Base-by-base conservation (phyloP, 92 coral and sea anemone species). In the Blastomussa wellsi region DNA sequence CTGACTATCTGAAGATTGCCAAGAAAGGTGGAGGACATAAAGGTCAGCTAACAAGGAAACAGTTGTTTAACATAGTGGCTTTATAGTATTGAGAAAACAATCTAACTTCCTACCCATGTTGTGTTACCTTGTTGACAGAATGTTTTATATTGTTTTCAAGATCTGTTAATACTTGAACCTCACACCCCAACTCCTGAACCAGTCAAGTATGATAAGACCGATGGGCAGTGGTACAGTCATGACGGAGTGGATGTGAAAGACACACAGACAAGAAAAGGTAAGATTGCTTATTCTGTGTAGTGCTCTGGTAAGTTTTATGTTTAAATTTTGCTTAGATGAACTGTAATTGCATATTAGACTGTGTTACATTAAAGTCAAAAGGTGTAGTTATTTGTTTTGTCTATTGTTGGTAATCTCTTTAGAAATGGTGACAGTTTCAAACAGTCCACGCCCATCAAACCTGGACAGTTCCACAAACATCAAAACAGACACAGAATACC, bases 141-240 rank as follows among this genome's bases (percentile, higher is more conserved):
- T 60, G 33, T 62, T 20, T n/a, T n/a, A n/a, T 59, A 53, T 11
- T 62, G 68, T 79, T 44, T 6, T 44, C 24, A 24, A 89, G 92
- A 82, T 24, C 55, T 89, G 74, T 78, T 89, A 17, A 44, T 41
- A 65, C 39, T 89, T 33, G 86, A 84, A 22, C 64, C 87, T 11
- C 78, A 85, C 74, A 77, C 76, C 5, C 76, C 71, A 74, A 79
- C 49, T 47, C 2, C 16, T 62, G 68, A 62, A 57, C 81, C 88
- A 39, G 88, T 86, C 41, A 41, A 35, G 32, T 90, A 53, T 48
- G 73, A 86, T 72, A 84, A 77, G 51, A 77, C 77, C 36, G 93
- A 87, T 19, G 93, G 93, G 14, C 84, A 86, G 68, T 90, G 93
- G 93, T 90, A 90, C 88, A 71, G 72, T 42, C 93, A 90, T 75